Evolutionary conservation across 2,888 invertebrate genomes (phyloP).

Genomic region (Ophonus ardosiacus): DNA sequence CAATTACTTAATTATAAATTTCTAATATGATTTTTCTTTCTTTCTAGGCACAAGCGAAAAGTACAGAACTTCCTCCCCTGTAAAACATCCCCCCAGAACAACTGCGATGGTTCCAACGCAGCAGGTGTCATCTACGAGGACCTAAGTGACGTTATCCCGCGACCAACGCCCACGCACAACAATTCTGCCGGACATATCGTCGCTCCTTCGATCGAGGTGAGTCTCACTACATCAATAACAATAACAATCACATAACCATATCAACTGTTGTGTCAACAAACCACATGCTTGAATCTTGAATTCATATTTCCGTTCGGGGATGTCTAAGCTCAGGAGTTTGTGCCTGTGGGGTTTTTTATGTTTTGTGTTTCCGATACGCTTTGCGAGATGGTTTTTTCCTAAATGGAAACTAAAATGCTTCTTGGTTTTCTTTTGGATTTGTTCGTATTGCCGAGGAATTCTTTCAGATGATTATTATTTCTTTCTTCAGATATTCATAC

Average conservation of each 20-base stretch:
- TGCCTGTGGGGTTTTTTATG: conserved; percentile 4
- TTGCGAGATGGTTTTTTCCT: conserved; percentile 27
- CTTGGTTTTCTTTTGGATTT: conserved; percentile 39
- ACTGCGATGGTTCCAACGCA: conserved; percentile 78
- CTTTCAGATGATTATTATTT: conserved; percentile 5
- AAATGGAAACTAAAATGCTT: neutral
- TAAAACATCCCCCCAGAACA: conserved; percentile 83
- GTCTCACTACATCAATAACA: conserved; percentile 39
- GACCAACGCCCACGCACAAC: conserved; percentile 74
- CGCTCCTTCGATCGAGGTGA: conserved; percentile 77
- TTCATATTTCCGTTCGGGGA: conserved; percentile 21
- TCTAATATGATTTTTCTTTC: conserved; percentile 65
- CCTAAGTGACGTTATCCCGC: conserved; percentile 82
- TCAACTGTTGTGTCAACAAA: too few relatives aligned
- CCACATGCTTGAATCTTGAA: neutral
- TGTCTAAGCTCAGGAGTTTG: conserved; percentile 29
- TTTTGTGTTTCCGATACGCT: conserved; percentile 37
- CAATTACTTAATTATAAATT: neutral
- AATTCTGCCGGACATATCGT: conserved; percentile 73
- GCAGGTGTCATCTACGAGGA: conserved; percentile 87
- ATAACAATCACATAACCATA: too few relatives aligned
- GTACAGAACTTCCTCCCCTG: conserved; percentile 91
- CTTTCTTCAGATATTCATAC: neutral
- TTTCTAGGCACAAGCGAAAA: conserved; percentile 90
- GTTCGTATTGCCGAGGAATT: conserved; percentile 31